Evolutionary conservation across 2,888 invertebrate species (phyloP), one percentile per base, ranked within the genome.

Genomic region (Choreutis nemorana): DNA sequence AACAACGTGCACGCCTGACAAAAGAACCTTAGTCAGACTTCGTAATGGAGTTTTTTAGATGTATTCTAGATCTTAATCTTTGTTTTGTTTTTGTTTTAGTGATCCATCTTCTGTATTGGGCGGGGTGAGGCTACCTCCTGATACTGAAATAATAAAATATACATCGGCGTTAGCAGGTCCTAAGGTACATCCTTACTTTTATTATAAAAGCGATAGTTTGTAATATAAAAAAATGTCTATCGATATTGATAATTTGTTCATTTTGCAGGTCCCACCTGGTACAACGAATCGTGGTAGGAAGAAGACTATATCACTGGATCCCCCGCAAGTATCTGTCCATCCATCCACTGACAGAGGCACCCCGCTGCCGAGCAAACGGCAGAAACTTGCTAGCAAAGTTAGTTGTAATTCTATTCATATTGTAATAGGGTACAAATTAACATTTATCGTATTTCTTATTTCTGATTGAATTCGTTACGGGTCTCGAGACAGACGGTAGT

Each of bases 81-180:
- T 40, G 37, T 31, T 8, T 14, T 15, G 28, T 34, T 31, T 32
- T 35, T 26, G 29, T 63, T 66, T 7, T 77, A 91, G 89, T 75
- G 91, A 91, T 72, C 89, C 90, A 35, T 85, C 89, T 42, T 89
- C 91, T 50, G 86, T 92, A 59, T 75, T 91, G 55, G 91, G 91
- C 35, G 89, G 89, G 20, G 91, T 92, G 27, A 84, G 92, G 36
- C 72, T 93, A 48, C 92, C 92, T 40, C 92, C 92, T 21, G 92
- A 92, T 57, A 93, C 92, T 25, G 92, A 93, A 77, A 92, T 92
- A 41, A 92, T 93, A 57, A 92, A 92, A 68, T 92, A 92, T 63
- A 92, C 92, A 41, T 91, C 91, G 42, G 91, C 91, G 34, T 85
- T 92, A 51, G 89, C 90, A 43, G 92, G 92, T 35, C 91, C 91